phyloP scores from a whole-genome alignment of 2,888 invertebrate species.

The Drosophila anomalata region DNA sequence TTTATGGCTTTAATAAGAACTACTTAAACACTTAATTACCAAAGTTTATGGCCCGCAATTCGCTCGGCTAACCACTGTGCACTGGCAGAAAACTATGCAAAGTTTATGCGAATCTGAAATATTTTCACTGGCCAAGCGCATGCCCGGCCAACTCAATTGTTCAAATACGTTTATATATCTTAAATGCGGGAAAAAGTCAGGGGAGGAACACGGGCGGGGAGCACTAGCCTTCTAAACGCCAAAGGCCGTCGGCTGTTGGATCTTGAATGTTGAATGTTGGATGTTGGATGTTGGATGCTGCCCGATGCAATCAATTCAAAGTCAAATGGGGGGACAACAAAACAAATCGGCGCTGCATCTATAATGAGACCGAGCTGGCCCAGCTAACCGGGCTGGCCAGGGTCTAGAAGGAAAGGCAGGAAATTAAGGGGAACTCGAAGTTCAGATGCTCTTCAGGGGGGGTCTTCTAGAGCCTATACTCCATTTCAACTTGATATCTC shows the following conservation, averaged over 20 bases:
- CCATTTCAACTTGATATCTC: too few species aligned
- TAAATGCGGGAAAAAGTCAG: slow-evolving; percentile 58
- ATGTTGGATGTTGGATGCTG: slow-evolving; percentile 62
- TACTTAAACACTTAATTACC: slow-evolving; percentile 2
- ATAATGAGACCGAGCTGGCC: slow-evolving; percentile 70
- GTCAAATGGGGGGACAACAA: slow-evolving; percentile 82
- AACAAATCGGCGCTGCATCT: slow-evolving; percentile 82
- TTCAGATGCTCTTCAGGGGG: background rate
- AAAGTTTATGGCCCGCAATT: background rate
- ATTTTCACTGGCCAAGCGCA: slow-evolving; percentile 73
- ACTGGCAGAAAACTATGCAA: slow-evolving; percentile 72
- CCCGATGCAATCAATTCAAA: slow-evolving; percentile 81
- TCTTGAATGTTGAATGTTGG: slow-evolving; percentile 48
- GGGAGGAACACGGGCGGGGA: background rate
- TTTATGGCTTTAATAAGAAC: background rate
- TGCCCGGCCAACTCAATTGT: slow-evolving; percentile 74
- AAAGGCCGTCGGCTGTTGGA: slow-evolving; percentile 26
- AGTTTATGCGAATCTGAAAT: slow-evolving; percentile 79
- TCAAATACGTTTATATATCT: slow-evolving; percentile 76
- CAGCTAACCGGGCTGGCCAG: slow-evolving; percentile 12
- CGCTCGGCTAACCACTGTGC: slow-evolving; percentile 2
- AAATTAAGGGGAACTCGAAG: background rate
- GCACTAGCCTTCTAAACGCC: slow-evolving; percentile 30
- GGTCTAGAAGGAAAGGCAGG: background rate
- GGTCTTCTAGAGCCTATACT: too few species aligned